A percentile compares a stretch with the other conserved stretches of the same genome.
phyloP scores from a whole-genome alignment of 2,113 vertebrate species.

The Merops nubicus region DNA sequence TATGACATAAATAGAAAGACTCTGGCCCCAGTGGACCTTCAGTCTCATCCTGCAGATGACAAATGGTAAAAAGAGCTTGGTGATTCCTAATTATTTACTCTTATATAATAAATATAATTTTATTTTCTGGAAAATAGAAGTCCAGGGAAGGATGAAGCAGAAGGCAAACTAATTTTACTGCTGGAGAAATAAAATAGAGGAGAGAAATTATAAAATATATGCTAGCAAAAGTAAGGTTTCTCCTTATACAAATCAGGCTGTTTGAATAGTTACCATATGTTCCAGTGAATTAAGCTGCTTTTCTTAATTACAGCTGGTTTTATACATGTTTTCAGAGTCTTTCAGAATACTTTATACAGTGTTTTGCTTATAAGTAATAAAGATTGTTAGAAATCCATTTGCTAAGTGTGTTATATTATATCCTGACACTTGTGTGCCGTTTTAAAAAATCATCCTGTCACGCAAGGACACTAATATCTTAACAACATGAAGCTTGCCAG shows the following conservation, averaged over 20 bases:
- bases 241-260: background rate
- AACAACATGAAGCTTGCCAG: conserved; percentile 28
- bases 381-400: background rate
- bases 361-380: background rate
- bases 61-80: background rate
- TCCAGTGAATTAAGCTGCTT: background rate
- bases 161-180: background rate
- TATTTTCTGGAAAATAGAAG: background rate
- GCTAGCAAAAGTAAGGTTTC: background rate
- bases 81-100: background rate
- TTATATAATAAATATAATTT: background rate
- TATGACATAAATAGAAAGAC: background rate
- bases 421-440: conserved; percentile 3
- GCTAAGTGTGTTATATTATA: background rate
- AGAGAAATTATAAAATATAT: background rate
- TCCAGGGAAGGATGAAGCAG: background rate
- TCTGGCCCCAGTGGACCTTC: background rate
- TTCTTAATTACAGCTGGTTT: background rate
- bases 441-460: conserved; percentile 26
- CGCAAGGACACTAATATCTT: conserved; percentile 29
- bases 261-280: background rate
- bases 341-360: background rate
- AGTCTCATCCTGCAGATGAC: background rate
- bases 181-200: background rate
- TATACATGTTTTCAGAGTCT: background rate